phyloP scores from a whole-genome alignment of 2,113 vertebrate species.

The Hippoglossus stenolepis region DNA sequence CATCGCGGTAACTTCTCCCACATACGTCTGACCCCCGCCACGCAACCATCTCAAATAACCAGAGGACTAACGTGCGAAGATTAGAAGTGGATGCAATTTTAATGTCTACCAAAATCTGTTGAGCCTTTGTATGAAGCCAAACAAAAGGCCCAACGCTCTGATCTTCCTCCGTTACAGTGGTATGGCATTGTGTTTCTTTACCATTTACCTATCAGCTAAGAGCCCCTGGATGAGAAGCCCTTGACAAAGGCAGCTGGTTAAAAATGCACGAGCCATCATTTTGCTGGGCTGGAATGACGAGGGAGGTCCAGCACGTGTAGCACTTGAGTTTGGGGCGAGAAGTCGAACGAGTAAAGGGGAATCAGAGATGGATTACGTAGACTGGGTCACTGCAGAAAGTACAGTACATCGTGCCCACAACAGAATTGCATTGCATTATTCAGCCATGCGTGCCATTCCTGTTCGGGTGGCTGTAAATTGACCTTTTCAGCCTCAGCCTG shows the following conservation, averaged over 20 bases:
- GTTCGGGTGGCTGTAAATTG: constrained; percentile 26
- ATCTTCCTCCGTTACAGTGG: background rate
- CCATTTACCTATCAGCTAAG: constrained; percentile 23
- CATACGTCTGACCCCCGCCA: no score
- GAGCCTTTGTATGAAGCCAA: no score
- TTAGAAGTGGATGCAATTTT: background rate
- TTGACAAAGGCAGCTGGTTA: constrained; percentile 9
- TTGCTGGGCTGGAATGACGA: constrained; percentile 34
- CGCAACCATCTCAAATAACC: constrained; percentile 10
- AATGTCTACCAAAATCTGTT: no score
- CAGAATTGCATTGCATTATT: constrained; percentile 42
- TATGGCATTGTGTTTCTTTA: constrained; percentile 2
- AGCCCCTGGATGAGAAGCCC: constrained; percentile 11
- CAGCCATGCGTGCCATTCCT: constrained; percentile 31
- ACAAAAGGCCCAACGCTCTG: background rate
- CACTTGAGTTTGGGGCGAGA: constrained; percentile 27
- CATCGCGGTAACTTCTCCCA: no score
- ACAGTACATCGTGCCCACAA: constrained; percentile 1
- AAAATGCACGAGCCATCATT: constrained; percentile 42
- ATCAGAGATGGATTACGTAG: constrained; percentile 8
- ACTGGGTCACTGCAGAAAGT: constrained; percentile 14
- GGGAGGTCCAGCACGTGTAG: constrained; percentile 10
- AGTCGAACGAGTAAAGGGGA: constrained; percentile 1
- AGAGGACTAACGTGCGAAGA: background rate
- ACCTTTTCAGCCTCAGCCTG: constrained; percentile 50